Base-by-base conservation (phyloP, 2,888 invertebrate genomes). In the Epinotia ramella region DNA sequence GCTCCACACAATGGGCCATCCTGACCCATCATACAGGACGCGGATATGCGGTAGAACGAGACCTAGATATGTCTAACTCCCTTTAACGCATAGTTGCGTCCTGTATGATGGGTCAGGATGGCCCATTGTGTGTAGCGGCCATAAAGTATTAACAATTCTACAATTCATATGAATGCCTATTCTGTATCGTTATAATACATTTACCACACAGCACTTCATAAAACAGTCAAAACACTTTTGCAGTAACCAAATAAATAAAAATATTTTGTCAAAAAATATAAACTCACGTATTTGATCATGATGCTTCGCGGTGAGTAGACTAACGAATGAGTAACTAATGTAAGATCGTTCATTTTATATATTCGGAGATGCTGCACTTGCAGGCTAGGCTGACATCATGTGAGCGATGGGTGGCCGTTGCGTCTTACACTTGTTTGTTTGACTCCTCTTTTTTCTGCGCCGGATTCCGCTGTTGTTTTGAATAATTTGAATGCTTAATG, bases 201-300 rank as follows among this genome's bases (percentile, higher is more conserved):
- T 57, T 59, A 20, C 66, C 46, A 46, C 59, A 33, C 57, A 63
- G 11, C 60, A 46, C 63, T 18, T 57, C 63, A 56, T 59, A n/a
- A 9, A 57, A 81, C 79, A 81, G 79, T 77, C 81, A 85, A 83
- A 86, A 86, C 85, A 88, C 80, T 88, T 87, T 85, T 79, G 80
- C 77, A 86, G 86, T 71, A 77, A 74, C 77, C 78, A 82, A 80
- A 80, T 82, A 83, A 80, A 81, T 80, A 79, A 80, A 79, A 78
- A 78, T 81, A 77, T 80, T 77, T 78, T 79, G 9, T 73, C 78
- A 78, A 80, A 76, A 79, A 73, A 73, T 59, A 68, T 49, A 76
- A 77, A 94, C 94, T 94, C 89, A 94, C 94, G 93, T 93, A 93
- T 94, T 92, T 94, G 81, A 93, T 86, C 94, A 94, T 94, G 89